Conservation (phyloP, 2,888 invertebrate species). For the Chirona hameri region DNA sequence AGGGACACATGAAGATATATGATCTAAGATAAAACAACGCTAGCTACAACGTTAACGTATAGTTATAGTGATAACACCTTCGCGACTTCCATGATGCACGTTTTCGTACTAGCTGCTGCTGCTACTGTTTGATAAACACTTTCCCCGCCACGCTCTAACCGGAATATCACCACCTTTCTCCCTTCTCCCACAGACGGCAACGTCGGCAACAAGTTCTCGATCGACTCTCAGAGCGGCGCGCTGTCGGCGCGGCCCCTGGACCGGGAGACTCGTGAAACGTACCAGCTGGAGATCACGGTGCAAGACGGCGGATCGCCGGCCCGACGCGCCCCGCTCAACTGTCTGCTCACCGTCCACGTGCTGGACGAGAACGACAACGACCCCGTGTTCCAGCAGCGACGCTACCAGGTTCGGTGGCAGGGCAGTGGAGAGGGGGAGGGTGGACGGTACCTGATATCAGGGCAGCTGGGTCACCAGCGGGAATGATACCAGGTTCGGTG, state of each 20-base stretch:
- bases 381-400: slow-evolving; percentile 56
- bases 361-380: slow-evolving; percentile 94
- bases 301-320: slow-evolving; percentile 76
- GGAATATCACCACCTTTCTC: background rate
- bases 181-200: slow-evolving; percentile 72
- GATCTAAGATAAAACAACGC: no score
- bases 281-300: slow-evolving; percentile 77
- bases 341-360: slow-evolving; percentile 78
- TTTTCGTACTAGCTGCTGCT: background rate
- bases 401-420: slow-evolving; percentile 56
- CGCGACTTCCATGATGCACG: background rate
- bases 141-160: background rate
- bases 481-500: background rate
- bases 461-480: background rate
- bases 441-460: background rate
- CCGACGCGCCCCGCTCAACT: slow-evolving; percentile 55
- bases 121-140: background rate
- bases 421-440: background rate
- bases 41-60: no score
- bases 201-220: slow-evolving; percentile 69
- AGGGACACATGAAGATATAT: no score
- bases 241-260: slow-evolving; percentile 79
- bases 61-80: no score
- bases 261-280: slow-evolving; percentile 74
- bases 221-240: slow-evolving; percentile 74